Evolutionary conservation across 2,113 vertebrate species (phyloP), one percentile per base, ranked within the genome.

Genomic region (Triplophysa siluroides): DNA sequence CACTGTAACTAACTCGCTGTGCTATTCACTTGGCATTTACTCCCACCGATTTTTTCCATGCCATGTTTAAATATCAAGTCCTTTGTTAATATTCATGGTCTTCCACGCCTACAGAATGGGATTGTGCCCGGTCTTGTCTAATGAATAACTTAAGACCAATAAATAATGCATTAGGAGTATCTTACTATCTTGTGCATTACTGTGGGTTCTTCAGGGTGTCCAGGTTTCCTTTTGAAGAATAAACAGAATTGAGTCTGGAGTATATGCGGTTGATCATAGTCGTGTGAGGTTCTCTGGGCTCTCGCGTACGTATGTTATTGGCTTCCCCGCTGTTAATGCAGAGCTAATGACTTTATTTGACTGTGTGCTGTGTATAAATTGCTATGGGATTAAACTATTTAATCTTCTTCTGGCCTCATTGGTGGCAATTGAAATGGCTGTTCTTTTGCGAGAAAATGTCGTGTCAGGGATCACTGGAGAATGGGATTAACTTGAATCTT

Each of bases 61-160:
- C 83, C 86, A 86, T 89, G 85, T 87, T 88, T 88, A 90, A 91
- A 92, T 90, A 90, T 88, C 82, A 89, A 86, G 80, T 72, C 65
- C 58, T 50, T 74, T 85, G 82, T 88, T 86, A 90, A 90, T 90
- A 91, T 90, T 89, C 87, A 90, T 88, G 87, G 86, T 41, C 29
- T 67, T 68, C 78, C 74, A 78, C 78, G 80, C 81, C 80, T 87
- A 87, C 82, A 82, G 84, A 78, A 86, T 81, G 79, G 58, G 80
- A 83, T 78, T 78, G 62, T 78, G 80, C 86, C 84, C 68, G 64
- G 64, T 70, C 83, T 79, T 80, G 69, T 86, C 72, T 86, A 82
- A 88, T 88, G 87, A 90, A 89, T 87, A 90, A 85, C 79, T 85
- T 78, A 89, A 83, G 83, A 56, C 14, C 66, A 78, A 85, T 90